Base-by-base conservation (phyloP, 2,113 vertebrate genomes). In the Gavialis gangeticus region DNA sequence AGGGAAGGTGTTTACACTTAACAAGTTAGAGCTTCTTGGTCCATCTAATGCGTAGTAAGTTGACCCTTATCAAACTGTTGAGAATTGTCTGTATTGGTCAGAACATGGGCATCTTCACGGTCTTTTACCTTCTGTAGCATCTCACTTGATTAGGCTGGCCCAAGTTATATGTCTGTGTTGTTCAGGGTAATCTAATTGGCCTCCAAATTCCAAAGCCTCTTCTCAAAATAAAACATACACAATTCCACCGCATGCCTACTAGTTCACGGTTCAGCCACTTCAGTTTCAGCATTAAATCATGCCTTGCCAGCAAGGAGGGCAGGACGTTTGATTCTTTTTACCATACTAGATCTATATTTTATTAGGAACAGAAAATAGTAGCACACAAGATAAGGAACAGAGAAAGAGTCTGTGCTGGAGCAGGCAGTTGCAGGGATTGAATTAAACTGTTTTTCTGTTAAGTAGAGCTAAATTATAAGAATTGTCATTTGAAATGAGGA, bases 171-270 rank as follows among this genome's bases (percentile, higher is more conserved):
- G 25, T 90, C 57, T 91, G 79, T 79, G 24, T 79, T 88, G 24
- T 79, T 88, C 58, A 71, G 22, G 66, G 76, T 64, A 94, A 64
- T 37, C 62, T 75, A 94, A 64, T 90, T 96, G 96, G 85, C 24
- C 59, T 56, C 27, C 78, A 79, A 89, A 87, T 89, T 82, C 28
- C 91, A 84, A 66, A 91, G 34, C 85, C 25, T 55, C 27, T 91
- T 3, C 76, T 86, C 75, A 94, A 94, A 96, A 93, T 81, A 90
- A 75, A 34, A 83, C 55, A 77, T 30, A 75, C 9, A 24, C 1
- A 4, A 81, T n/a, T 89, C 91, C 81, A 54, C 79, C 57, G 75
- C 46, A 4, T 37, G 75, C 2, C 28, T 75, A 86, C 58, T 79
- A 69, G 63, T 87, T 92, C 37, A 5, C 56, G 55, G 2, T 81